Evolutionary conservation across 1,140 invertebrate species (phyloP), one percentile per base, ranked within the genome.

Genomic region (Hyles euphorbiae): DNA sequence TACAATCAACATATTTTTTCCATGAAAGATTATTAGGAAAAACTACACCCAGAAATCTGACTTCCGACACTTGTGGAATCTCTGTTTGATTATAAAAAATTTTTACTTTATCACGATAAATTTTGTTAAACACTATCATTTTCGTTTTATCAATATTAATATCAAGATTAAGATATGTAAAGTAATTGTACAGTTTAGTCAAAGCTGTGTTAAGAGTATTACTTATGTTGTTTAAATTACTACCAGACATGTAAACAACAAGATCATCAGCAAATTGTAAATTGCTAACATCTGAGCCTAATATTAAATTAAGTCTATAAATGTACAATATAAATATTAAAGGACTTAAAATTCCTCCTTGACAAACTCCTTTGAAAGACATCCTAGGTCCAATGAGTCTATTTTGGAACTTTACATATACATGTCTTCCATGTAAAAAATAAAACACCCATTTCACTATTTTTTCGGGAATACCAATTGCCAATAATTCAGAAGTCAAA

Each of bases 221-320:
- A n/a, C n/a, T 8, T 45, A 45, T 45, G n/a, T 8, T 7, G n/a
- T 45, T 8, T n/a, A 45, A n/a, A 45, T 45, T n/a, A 45, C 49
- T 48, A 40, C 51, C 34, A 40, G 44, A 12, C 43, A 45, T 22
- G 36, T 51, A 54, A 51, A 58, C 55, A 48, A 49, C 56, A 34
- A 64, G 54, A 53, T 64, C 62, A 56, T 64, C 62, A 36, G 62
- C 62, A 56, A 49, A 64, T 53, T 64, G 57, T n/a, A 64, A 36
- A 52, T 64, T 64, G 10, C 8, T 50, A 7, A 60, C 53, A 36
- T 52, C 11, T 45, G 46, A 46, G 7, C 40, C 56, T 52, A 64
- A 56, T 22, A 57, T 57, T 12, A 52, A 12, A 55, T 65, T 65
- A 34, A 65, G 33, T 45, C 46, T 60, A 34, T 56, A 53, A 33